Evolutionary conservation across 2,797 vertebrate genomes (phyloP), one percentile per base, ranked within the genome.

Genomic region (Darevskia nairensis): DNA sequence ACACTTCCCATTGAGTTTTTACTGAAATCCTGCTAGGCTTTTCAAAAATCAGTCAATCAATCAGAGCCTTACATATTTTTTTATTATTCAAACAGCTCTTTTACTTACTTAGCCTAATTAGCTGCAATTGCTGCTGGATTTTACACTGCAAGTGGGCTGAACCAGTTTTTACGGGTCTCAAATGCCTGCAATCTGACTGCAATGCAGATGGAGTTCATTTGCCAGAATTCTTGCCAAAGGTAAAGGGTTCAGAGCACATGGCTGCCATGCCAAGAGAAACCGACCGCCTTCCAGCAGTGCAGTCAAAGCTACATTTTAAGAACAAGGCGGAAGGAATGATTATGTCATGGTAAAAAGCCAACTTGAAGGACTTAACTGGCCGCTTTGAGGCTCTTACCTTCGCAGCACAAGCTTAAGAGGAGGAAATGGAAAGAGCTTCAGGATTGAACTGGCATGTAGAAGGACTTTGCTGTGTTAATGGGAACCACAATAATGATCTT

Each of bases 401-500:
- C 86, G 84, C 86, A 55, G 76, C 89, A 84, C 77, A 89, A 68
- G 82, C 88, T 88, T 89, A 4, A 0, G 6, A 71, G 27, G 29
- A 72, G 69, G 82, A 89, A 80, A 80, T 35, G 32, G 68, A 39
- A 91, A 75, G 39, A 76, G 55, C 82, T 15, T 89, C 11, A 55
- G 90, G 88, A 19, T 66, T 86, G 88, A 91, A 88, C 87, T 88
- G 91, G 86, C 59, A 75, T 0, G 82, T 85, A 86, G 86, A 89
- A 77, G 88, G 87, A 29, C 86, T 94, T 82, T 92, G 92, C 88
- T 89, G 88, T 85, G 90, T 94, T 90, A 93, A 93, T 91, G 86
- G 86, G 93, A 93, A 75, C 78, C 71, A 66, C 59, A 82, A 50
- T 94, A 91, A 95, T 84, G 85, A 0, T 1, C 94, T 95, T 94